phyloP scores from a whole-genome alignment of 2,888 invertebrate species.

The Mycalesis mineus region DNA sequence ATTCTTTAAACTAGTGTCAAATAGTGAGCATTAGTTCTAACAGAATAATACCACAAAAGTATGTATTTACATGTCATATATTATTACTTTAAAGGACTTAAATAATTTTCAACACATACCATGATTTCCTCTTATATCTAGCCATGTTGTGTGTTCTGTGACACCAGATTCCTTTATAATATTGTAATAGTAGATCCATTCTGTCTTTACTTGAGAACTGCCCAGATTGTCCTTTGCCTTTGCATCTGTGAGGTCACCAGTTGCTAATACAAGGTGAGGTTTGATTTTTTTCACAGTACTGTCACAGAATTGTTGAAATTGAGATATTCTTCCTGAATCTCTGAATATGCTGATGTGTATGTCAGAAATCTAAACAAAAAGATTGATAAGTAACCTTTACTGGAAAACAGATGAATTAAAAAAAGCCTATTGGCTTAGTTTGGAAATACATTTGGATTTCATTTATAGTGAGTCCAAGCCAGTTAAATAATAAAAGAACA shows the following conservation, averaged over 20 bases:
- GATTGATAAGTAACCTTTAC: neutral
- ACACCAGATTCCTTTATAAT: slow-evolving; percentile 83
- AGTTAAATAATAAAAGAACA: no score
- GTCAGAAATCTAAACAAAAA: slow-evolving; percentile 87
- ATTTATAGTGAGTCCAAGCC: no score
- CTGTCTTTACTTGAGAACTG: slow-evolving; percentile 87
- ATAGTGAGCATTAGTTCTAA: no score
- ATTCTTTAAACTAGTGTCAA: no score
- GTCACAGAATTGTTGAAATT: slow-evolving; percentile 89
- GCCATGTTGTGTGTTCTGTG: slow-evolving; percentile 85
- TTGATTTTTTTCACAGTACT: slow-evolving; percentile 83
- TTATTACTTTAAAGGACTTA: no score
- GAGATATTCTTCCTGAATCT: slow-evolving; percentile 84
- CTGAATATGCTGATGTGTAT: slow-evolving; percentile 92
- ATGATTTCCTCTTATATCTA: slow-evolving; percentile 95
- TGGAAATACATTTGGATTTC: no score
- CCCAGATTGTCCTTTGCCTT: slow-evolving; percentile 87
- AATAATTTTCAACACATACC: slow-evolving; percentile 71
- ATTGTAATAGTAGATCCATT: slow-evolving; percentile 89
- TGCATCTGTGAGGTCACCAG: slow-evolving; percentile 94
- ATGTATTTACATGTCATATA: no score
- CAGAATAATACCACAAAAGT: no score
- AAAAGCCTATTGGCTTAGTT: no score
- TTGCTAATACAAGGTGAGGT: slow-evolving; percentile 87
- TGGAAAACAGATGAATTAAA: neutral